A percentile compares a stretch with the other conserved stretches of the same genome.
Evolutionary conservation across 2,113 vertebrate species (phyloP).

Genomic region (Thunnus thynnus): DNA sequence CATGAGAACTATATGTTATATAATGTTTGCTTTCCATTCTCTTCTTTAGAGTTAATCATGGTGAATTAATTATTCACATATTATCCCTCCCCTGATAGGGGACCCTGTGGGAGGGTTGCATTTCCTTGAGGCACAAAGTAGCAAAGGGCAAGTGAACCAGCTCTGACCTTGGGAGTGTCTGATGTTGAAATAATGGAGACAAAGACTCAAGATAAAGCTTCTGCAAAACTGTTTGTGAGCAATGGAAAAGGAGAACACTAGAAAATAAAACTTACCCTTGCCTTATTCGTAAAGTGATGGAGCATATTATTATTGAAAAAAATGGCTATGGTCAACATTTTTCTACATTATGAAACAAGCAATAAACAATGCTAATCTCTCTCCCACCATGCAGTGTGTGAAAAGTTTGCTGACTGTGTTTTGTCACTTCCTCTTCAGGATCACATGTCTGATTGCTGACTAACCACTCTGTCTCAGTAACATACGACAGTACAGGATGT

Average conservation of each 20-base stretch:
- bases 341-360: background rate
- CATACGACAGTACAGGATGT: constrained; percentile 57
- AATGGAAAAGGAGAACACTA: background rate
- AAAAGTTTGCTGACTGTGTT: constrained; percentile 22
- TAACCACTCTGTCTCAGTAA: constrained; percentile 44
- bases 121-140: constrained; percentile 70
- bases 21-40: background rate
- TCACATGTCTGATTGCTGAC: constrained; percentile 71
- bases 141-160: constrained; percentile 49
- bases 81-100: constrained; percentile 25
- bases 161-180: constrained; percentile 69
- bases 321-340: background rate
- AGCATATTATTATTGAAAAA: background rate
- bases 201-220: constrained; percentile 26
- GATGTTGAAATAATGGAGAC: constrained; percentile 59
- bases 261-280: background rate
- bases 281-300: background rate
- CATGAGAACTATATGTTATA: background rate
- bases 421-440: constrained; percentile 47
- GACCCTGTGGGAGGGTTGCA: constrained; percentile 56
- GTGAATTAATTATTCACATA: constrained; percentile 37
- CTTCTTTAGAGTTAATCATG: background rate
- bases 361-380: background rate
- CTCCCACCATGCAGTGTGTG: background rate
- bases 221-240: background rate